Evolutionary conservation across 1,140 invertebrate species (phyloP), one percentile per base, ranked within the genome.

Genomic region (Popillia japonica): DNA sequence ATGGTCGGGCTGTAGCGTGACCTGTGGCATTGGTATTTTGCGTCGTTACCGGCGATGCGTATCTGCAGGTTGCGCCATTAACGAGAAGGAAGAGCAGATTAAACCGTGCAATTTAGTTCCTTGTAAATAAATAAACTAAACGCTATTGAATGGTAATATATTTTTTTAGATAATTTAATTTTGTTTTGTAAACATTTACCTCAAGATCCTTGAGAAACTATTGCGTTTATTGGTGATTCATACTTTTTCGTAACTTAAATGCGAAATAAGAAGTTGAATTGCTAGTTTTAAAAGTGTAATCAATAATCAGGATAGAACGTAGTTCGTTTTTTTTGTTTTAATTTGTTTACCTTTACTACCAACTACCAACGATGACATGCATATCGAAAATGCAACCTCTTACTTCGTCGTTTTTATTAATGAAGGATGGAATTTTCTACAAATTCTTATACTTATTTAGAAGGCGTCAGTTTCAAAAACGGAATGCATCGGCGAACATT

Each of bases 41-140:
- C 84, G 83, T 42, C 81, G 88, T 77, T 89, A 87, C 87, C 82
- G 88, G 40, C 87, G 89, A 78, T 89, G 88, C 76, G 83, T 88
- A n/a, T 81, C 84, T 7, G 85, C 84, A 48, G 85, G 84, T 77
- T 89, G 88, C 81, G 86, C 85, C 6, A 61, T 83, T 9, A 87
- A 87, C 11, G 88, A 89, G 80, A 89, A 89, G 77, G 87, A 88
- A 80, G 87, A 87, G n/a, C 88, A 89, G 81, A 86, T 89, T 61
- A 88, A 86, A 81, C 88, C 86, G 4, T 89, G 88, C 80, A 87
- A 86, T 34, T 83, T 86, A 77, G 78, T 85, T 77, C 82, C 87
- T 3, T 89, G 88, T 74, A 27, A n/a, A 41, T 74, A 44, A 74
- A n/a, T 72, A 74, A 34, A 27, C 0, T 17, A 22, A 14, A 22